Evolutionary conservation across 2,888 invertebrate genomes (phyloP), one percentile per base, ranked within the genome.

Genomic region (Acrocera orbiculus): DNA sequence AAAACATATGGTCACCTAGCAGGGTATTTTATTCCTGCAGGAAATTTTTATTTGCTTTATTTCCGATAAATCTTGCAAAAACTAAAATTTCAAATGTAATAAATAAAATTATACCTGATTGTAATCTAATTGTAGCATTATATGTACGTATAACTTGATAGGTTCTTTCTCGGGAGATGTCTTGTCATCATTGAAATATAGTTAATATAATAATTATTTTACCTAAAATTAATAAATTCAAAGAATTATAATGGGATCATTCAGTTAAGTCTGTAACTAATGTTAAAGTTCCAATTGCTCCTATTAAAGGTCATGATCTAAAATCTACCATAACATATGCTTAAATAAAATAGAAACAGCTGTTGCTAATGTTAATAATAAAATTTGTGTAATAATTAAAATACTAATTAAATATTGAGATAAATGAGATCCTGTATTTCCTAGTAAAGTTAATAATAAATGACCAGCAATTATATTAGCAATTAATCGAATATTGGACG

Each of bases 381-480:
- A 34, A 40, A 60, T 50, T 62, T 67, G 65, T 4, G 45, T 46
- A 32, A 56, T 16, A 41, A 62, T 42, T 47, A 58, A 42, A 27
- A 58, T 20, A 8, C 39, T 42, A 16, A 53, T 29, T 33, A 51
- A 37, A 32, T 49, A 26, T 26, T 34, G 36, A 4, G 48, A 42
- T 45, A 49, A 34, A 16, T 38, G 46, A 16, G 49, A 44, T 0
- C 54, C 63, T 4, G 58, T 63, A 42, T 63, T 62, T 38, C 68
- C 66, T 48, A 75, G 47, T 45, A 77, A 44, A 2, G 71, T 72
- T 65, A 77, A 54, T 51, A 77, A 44, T 56, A 78, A 51, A 53
- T 78, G 75, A 0, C 76, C 76, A 2, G 77, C 74, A 64, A 76
- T 75, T 70, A 78, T 76, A 64, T 78, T 78, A 11, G 77, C 76